phyloP scores from a whole-genome alignment of 2,797 vertebrate species.

The Enoplosus armatus region DNA sequence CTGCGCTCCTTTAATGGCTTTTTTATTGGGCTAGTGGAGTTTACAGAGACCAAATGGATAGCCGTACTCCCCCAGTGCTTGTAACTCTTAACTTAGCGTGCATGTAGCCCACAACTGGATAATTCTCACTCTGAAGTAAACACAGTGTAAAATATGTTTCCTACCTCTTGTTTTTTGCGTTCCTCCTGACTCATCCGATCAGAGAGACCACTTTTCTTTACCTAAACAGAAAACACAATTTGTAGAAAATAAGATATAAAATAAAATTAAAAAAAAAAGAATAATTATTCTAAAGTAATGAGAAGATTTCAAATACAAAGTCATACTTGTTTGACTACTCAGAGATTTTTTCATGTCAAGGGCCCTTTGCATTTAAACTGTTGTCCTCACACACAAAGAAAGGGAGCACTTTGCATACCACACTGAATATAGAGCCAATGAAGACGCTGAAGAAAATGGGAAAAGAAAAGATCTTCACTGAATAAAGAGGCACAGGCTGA shows the following conservation, averaged over 20 bases:
- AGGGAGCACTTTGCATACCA: constrained; percentile 53
- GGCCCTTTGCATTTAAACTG: constrained; percentile 23
- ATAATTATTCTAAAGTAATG: neutral
- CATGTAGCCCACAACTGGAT: neutral
- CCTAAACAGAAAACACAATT: constrained; percentile 80
- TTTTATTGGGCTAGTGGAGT: constrained; percentile 38
- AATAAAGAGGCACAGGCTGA: neutral
- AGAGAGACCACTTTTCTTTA: constrained; percentile 93
- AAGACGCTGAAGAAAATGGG: constrained; percentile 19
- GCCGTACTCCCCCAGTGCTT: neutral
- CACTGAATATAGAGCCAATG: constrained; percentile 18
- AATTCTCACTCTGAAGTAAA: constrained; percentile 10
- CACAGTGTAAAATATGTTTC: constrained; percentile 22
- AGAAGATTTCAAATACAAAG: neutral
- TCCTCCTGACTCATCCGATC: constrained; percentile 91
- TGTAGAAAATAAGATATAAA: neutral
- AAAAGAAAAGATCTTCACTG: constrained; percentile 8
- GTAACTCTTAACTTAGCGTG: neutral
- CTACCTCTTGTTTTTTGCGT: constrained; percentile 96
- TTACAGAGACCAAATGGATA: constrained; percentile 27
- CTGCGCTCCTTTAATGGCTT: constrained; percentile 18
- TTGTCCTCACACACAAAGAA: constrained; percentile 46
- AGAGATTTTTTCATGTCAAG: neutral
- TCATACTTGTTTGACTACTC: constrained; percentile 9
- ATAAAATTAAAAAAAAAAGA: no score